Base-by-base conservation (phyloP, 2,888 invertebrate genomes). In the Mycalesis mineus region DNA sequence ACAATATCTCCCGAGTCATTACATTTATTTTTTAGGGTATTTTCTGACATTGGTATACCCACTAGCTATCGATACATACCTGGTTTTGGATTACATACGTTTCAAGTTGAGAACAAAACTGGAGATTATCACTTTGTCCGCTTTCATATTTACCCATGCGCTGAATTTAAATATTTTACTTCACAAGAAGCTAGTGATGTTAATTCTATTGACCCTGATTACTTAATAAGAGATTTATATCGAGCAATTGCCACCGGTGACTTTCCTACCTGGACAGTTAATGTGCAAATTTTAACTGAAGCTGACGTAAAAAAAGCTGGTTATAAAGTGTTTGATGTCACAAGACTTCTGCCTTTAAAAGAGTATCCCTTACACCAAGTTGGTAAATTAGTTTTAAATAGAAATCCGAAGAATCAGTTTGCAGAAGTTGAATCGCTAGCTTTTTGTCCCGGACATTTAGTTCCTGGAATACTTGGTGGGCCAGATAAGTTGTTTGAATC, bases 351-450 rank as follows among this genome's bases (percentile, higher is more conserved):
- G 94, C 92, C 96, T 0, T 80, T 62, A 51, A 84, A 86, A 31
- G 94, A 96, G 5, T 97, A 90, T 80, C 97, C 97, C 0, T 83
- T 97, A 53, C 93, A 95, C 57, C 94, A 93, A 0, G 93, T 97
- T 0, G 98, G 98, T 1, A 93, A 92, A 75, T 74, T 98, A 65
- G 94, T 95, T 0, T 87, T 98, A 37, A 94, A 98, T 78, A 92
- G 94, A 62, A 98, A 97, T 82, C 96, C 97, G 0, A 91, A 91
- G 55, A 97, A 97, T 77, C 97, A 97, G 79, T 97, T 97, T 74
- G 93, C 95, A 15, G 97, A 97, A 81, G 94, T 97, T 36, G 98
- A 98, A 79, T 97, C 97, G 81, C 81, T 95, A 47, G 97, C 97
- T 0, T 97, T 95, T 77, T 94, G 92, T 72, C 97, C 97, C 0